These are phyloP conservation scores for Chiloscyllium plagiosum DNA, from an alignment of 2,113 vertebrate genomes.

Conservation along the genomic window DNA sequence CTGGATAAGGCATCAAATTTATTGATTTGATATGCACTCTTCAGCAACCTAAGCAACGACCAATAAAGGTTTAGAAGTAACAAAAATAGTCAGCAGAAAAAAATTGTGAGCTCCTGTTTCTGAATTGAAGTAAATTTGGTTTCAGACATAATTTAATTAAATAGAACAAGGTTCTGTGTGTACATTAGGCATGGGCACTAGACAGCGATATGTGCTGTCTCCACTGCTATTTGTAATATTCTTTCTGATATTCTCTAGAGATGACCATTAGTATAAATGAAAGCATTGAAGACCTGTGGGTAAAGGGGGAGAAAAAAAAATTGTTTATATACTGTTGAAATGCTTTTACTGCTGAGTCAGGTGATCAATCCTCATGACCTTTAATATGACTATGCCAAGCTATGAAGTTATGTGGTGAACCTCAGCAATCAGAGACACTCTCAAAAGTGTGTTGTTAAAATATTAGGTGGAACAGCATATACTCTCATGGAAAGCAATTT, in stretches of 20 bases:
- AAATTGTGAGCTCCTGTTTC: slow-evolving; percentile 15
- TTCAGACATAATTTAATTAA: slow-evolving; percentile 36
- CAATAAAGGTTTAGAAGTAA: background rate
- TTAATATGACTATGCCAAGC: background rate
- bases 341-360: slow-evolving; percentile 19
- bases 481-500: background rate
- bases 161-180: slow-evolving; percentile 5
- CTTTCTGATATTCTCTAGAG: slow-evolving; percentile 30
- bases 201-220: slow-evolving; percentile 32
- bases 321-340: slow-evolving; percentile 28
- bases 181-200: background rate
- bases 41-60: background rate
- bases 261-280: slow-evolving; percentile 36
- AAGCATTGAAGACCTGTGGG: slow-evolving; percentile 28
- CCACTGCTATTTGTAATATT: slow-evolving; percentile 34
- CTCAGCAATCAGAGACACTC: background rate
- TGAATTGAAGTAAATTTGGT: slow-evolving; percentile 28
- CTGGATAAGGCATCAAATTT: background rate
- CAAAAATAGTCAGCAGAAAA: background rate
- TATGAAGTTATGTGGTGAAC: background rate
- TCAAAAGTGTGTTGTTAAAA: background rate
- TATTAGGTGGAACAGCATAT: slow-evolving; percentile 14
- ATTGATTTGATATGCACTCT: background rate
- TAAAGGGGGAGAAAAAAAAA: background rate
- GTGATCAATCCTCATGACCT: background rate